Conservation (phyloP, 2,113 vertebrate species). For the Uropsilus gracilis region DNA sequence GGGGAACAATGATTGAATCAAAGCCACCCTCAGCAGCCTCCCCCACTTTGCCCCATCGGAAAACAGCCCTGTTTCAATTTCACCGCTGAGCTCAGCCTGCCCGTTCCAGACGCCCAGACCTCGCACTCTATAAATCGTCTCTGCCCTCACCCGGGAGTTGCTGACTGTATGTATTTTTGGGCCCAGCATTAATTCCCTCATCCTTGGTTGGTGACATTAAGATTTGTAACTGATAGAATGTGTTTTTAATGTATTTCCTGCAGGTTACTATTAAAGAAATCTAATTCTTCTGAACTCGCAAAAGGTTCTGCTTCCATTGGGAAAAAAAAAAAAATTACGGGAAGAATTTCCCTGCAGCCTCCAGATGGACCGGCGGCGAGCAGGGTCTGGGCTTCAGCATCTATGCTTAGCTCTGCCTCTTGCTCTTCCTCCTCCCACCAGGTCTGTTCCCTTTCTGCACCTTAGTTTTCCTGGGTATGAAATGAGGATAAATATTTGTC, state of each 20-base stretch:
- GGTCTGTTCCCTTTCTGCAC: background rate
- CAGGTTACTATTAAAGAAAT: slow-evolving; percentile 81
- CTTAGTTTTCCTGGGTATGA: slow-evolving; percentile 65
- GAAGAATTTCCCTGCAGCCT: slow-evolving; percentile 51
- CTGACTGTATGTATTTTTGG: slow-evolving; percentile 75
- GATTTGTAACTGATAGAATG: slow-evolving; percentile 82
- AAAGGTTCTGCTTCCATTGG: slow-evolving; percentile 75
- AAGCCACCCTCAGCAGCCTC: background rate
- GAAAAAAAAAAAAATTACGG: slow-evolving; percentile 48
- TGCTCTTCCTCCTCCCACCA: background rate
- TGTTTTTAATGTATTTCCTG: slow-evolving; percentile 86
- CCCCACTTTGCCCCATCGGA: slow-evolving; percentile 13
- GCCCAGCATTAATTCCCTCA: slow-evolving; percentile 77
- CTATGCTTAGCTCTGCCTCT: background rate
- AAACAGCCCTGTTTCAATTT: slow-evolving; percentile 70
- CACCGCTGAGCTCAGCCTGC: slow-evolving; percentile 60
- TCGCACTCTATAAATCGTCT: slow-evolving; percentile 81
- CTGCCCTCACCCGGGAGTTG: slow-evolving; percentile 72
- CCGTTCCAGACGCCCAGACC: slow-evolving; percentile 51
- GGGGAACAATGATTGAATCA: slow-evolving; percentile 61
- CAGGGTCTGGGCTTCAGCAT: background rate
- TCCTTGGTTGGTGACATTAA: slow-evolving; percentile 79
- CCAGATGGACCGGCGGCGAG: background rate
- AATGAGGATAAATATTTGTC: slow-evolving; percentile 80
- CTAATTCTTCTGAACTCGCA: slow-evolving; percentile 76